Conservation (phyloP, 23 tunicate genomes). For the Trididemnum miniatum region DNA sequence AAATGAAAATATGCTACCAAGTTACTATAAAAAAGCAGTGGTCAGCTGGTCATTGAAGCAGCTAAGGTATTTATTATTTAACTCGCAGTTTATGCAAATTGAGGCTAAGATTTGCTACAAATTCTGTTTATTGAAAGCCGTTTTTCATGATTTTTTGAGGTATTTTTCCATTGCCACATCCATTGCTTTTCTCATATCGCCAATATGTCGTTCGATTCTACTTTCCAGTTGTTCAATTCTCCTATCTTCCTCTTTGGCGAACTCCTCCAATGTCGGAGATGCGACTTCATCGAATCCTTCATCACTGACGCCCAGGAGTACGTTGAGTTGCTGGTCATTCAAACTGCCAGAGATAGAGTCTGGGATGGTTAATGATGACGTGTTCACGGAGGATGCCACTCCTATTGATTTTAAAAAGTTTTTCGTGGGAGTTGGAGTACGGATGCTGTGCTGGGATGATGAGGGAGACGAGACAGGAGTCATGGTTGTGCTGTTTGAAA, state of each 20-base stretch:
- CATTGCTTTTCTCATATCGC: slow-evolving; percentile 84
- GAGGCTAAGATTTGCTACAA: no score
- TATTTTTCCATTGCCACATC: slow-evolving; percentile 75
- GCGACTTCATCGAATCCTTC: slow-evolving; percentile 53
- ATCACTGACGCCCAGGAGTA: slow-evolving; percentile 62
- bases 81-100: no score
- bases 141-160: slow-evolving; percentile 31
- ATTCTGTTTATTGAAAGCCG: no score
- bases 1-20: no score
- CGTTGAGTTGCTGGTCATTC: slow-evolving; percentile 57
- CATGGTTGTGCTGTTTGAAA: slow-evolving; percentile 24
- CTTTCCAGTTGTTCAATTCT: slow-evolving; percentile 66
- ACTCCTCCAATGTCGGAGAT: slow-evolving; percentile 53
- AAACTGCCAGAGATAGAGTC: slow-evolving; percentile 43
- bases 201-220: slow-evolving; percentile 74
- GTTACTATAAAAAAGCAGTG: no score
- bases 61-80: no score
- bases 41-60: no score
- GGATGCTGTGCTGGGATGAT: not conserved
- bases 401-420: slow-evolving; percentile 69
- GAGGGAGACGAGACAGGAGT: slow-evolving; percentile 16
- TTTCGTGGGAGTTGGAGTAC: slow-evolving; percentile 92
- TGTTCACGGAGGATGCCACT: slow-evolving; percentile 49
- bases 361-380: slow-evolving; percentile 34
- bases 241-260: slow-evolving; percentile 61